Percentiles rank a stretch among this genome's conserved stretches.
phyloP scores from a whole-genome alignment of 2,888 invertebrate species.

The Xiphydria camelus region DNA sequence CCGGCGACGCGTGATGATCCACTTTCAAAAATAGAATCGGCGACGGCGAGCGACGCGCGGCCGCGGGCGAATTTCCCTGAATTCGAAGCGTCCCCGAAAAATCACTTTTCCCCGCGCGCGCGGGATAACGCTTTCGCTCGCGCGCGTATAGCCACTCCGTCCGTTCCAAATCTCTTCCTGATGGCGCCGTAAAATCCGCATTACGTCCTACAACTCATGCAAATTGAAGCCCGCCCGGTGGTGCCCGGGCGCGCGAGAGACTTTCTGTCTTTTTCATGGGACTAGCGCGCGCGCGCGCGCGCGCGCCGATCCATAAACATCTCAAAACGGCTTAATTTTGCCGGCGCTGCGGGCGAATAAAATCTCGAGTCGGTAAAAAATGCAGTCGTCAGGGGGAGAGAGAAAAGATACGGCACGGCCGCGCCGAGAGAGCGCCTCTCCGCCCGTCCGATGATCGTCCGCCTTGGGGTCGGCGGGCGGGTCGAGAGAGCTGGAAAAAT shows the following conservation, averaged over 20 bases:
- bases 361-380: slow-evolving; percentile 53
- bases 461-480: slow-evolving; percentile 43
- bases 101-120: too few species aligned
- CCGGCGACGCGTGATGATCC: too few species aligned
- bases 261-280: slow-evolving; percentile 42
- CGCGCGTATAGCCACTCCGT: background rate
- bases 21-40: too few species aligned
- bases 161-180: slow-evolving; percentile 4
- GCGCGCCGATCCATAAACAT: slow-evolving; percentile 55
- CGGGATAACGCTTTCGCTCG: too few species aligned
- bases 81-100: too few species aligned
- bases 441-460: slow-evolving; percentile 40
- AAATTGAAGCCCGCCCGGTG: slow-evolving; percentile 32
- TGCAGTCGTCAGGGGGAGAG: slow-evolving; percentile 41
- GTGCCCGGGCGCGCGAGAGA: slow-evolving; percentile 24
- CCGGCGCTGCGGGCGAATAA: slow-evolving; percentile 48
- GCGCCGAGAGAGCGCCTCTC: slow-evolving; percentile 49
- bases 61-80: too few species aligned
- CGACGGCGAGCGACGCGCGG: too few species aligned
- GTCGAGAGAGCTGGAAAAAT: slow-evolving; percentile 34
- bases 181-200: slow-evolving; percentile 7
- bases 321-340: slow-evolving; percentile 58
- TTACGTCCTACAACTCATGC: slow-evolving; percentile 36
- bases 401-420: slow-evolving; percentile 33
- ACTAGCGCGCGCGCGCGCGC: slow-evolving; percentile 31